These are phyloP conservation scores for Aphaenogaster rudis DNA, from an alignment of 1,140 invertebrate species.

Conservation along the genomic window DNA sequence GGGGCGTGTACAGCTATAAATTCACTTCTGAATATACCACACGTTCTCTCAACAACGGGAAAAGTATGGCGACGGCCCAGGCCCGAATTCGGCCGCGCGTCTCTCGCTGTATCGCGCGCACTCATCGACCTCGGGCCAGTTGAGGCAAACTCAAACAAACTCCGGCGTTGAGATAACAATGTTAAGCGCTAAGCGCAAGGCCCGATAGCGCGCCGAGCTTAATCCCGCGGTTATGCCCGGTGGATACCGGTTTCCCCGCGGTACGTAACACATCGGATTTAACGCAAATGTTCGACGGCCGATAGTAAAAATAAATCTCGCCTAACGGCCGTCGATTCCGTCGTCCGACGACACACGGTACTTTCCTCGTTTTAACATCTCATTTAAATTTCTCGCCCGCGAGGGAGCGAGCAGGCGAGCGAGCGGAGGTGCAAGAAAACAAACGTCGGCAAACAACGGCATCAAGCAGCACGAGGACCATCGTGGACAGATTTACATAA, in stretches of 20 bases:
- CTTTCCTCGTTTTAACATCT: conserved; percentile 59
- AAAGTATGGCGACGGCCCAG: conserved; percentile 28
- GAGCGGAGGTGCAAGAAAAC: conserved; percentile 39
- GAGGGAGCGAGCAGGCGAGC: conserved; percentile 3
- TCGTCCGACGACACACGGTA: conserved; percentile 46
- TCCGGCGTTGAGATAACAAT: conserved; percentile 53
- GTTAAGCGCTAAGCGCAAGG: conserved; percentile 39
- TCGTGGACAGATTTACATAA: conserved; percentile 53
- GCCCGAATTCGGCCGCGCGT: conserved; percentile 22
- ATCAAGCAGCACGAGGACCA: conserved; percentile 53
- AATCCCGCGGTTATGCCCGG: conserved; percentile 45
- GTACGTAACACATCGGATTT: conserved; percentile 44
- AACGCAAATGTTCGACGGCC: conserved; percentile 55
- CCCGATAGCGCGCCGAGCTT: conserved; percentile 31
- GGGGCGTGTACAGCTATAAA: conserved; percentile 24
- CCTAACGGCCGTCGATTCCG: conserved; percentile 54
- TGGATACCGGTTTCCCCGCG: conserved; percentile 43
- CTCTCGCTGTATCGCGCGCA: not conserved
- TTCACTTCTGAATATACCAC: conserved; percentile 30
- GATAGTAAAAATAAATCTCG: conserved; percentile 69
- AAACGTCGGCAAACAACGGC: conserved; percentile 56
- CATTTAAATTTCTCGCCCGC: conserved; percentile 61
- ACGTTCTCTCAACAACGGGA: conserved; percentile 16
- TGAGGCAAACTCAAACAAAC: conserved; percentile 50
- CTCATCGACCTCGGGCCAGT: conserved; percentile 26